Evolutionary conservation across 1,140 invertebrate species (phyloP).

Genomic region (Zaprionus kolodkinae): DNA sequence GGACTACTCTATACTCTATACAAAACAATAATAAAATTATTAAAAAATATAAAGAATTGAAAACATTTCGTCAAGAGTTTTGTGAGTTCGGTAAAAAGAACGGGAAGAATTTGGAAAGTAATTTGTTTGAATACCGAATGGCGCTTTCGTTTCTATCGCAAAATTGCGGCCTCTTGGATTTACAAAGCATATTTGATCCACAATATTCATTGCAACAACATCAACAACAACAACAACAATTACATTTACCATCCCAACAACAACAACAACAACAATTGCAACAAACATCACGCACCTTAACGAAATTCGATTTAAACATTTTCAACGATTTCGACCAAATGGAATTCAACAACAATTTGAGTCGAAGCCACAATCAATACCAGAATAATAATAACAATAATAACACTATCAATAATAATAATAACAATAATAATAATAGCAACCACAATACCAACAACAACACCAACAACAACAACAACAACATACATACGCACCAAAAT

Average conservation of each 20-base stretch:
- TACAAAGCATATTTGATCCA: slow-evolving; percentile 82
- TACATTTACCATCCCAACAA: slow-evolving; percentile 51
- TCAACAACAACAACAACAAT: slow-evolving; percentile 56
- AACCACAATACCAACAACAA: slow-evolving; percentile 28
- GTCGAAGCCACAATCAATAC: slow-evolving; percentile 69
- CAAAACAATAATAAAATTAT: slow-evolving; percentile 10
- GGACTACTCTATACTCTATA: slow-evolving; percentile 8
- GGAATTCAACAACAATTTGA: slow-evolving; percentile 77
- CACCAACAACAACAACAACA: slow-evolving; percentile 53
- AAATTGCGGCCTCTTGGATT: slow-evolving; percentile 81
- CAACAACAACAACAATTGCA: slow-evolving; percentile 56
- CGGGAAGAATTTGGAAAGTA: slow-evolving; percentile 33
- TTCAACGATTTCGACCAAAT: slow-evolving; percentile 80
- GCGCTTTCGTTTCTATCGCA: slow-evolving; percentile 82
- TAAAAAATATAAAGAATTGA: slow-evolving; percentile 3
- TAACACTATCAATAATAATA: slow-evolving; percentile 41
- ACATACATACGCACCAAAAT: slow-evolving; percentile 51
- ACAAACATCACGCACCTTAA: slow-evolving; percentile 37
- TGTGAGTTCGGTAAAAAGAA: slow-evolving; percentile 28
- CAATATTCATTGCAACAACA: slow-evolving; percentile 75
- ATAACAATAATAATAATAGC: slow-evolving; percentile 50
- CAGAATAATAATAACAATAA: slow-evolving; percentile 58
- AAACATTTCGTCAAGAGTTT: slow-evolving; percentile 6
- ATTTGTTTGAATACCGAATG: slow-evolving; percentile 73
- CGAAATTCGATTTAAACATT: slow-evolving; percentile 73